Base-by-base conservation (phyloP, 2,797 vertebrate genomes). In the Crenuchus spilurus region DNA sequence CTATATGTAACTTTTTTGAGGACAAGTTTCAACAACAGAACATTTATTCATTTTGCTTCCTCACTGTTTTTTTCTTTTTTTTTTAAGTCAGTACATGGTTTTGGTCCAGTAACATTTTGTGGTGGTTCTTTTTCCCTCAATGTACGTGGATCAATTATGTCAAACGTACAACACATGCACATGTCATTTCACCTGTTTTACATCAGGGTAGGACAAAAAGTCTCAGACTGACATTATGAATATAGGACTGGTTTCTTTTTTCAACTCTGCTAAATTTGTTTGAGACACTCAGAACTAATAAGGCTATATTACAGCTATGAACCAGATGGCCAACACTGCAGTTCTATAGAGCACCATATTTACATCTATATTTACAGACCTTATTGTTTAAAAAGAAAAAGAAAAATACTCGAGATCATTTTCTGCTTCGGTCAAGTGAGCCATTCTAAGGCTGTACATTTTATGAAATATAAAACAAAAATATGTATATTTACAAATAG, bases 281-380 rank as follows among this genome's bases (percentile, higher is more conserved):
- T 75, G 76, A 86, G 86, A 92, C 87, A 91, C 94, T 91, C 87
- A 88, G 88, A 84, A 87, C 95, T 95, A 88, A 88, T 94, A 95
- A 96, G 95, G 96, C 95, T 96, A 94, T 92, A 79, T 85, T 90
- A 97, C 95, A 97, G 91, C 95, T 94, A 92, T 91, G 95, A 94
- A 94, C 94, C 92, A 87, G 89, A 91, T 89, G 90, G 91, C 90
- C 93, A 91, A 93, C 92, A 92, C 92, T 55, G 94, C 94, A 86
- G 92, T 92, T 94, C 93, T 88, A 90, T 76, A 84, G 81, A 90
- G 88, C 89, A 90, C 94, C 94, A 85, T 95, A 95, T 96, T 92
- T 95, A 98, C 94, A 96, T 86, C 84, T 73, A 86, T 93, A 94
- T 96, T 92, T 94, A 97, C 95, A 95, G 89, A 93, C 76, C 90